Conservation (phyloP, 2,888 invertebrate genomes). For the Exocentrus adspersus region DNA sequence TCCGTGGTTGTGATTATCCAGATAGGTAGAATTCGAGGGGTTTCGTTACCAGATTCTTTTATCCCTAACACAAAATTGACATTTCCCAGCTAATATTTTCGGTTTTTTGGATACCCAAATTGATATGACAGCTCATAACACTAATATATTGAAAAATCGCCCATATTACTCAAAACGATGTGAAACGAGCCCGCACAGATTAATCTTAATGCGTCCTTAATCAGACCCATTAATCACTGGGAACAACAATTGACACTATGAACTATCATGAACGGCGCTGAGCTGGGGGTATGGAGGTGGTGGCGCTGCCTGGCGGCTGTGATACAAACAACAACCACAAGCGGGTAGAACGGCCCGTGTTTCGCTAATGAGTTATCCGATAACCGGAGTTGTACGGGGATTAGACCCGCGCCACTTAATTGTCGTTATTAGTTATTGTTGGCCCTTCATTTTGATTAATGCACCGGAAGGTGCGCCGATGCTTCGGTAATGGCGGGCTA, state of each 20-base stretch:
- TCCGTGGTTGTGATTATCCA: too few relatives aligned
- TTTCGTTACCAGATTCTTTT: too few relatives aligned
- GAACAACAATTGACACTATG: conserved; percentile 3
- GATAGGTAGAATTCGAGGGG: too few relatives aligned
- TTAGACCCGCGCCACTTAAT: conserved; percentile 15
- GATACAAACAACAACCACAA: conserved; percentile 5
- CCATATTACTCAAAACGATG: conserved; percentile 7
- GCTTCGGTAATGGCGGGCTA: background rate
- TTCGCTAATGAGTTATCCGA: conserved; percentile 26
- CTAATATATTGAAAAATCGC: background rate
- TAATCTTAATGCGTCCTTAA: conserved; percentile 24
- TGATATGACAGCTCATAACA: too few relatives aligned
- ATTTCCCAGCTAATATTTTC: too few relatives aligned
- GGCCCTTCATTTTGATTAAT: conserved; percentile 26
- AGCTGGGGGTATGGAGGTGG: too few relatives aligned
- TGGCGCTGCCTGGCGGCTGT: too few relatives aligned
- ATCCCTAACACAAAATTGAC: too few relatives aligned
- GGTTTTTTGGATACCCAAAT: too few relatives aligned
- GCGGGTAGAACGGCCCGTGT: conserved; percentile 15
- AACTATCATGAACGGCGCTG: conserved; percentile 4
- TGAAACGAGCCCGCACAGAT: background rate
- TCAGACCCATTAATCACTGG: conserved; percentile 14
- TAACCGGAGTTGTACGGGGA: conserved; percentile 9
- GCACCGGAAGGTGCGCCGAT: background rate
- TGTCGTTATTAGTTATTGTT: conserved; percentile 21